A percentile compares a stretch with the other conserved stretches of the same genome.
phyloP scores from a whole-genome alignment of 2,888 invertebrate genomes.

The Philonicus albiceps region DNA sequence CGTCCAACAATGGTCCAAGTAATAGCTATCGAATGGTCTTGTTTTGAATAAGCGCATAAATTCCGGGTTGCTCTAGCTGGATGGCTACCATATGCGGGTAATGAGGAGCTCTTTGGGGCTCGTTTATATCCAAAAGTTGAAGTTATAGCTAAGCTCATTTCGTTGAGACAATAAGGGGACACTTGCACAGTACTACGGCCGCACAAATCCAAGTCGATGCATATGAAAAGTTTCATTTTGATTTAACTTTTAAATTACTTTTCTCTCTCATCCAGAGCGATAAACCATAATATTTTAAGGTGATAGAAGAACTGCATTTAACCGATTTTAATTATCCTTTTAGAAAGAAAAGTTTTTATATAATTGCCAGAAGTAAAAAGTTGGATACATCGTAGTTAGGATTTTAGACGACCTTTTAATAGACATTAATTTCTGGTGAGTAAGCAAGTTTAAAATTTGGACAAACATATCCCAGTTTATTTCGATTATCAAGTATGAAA shows the following conservation, averaged over 20 bases:
- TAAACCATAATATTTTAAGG: not conserved
- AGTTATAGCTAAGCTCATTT: not conserved
- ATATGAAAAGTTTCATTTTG: not conserved
- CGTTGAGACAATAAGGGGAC: not conserved
- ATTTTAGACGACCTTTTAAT: not conserved
- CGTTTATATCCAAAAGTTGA: not conserved
- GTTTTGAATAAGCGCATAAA: not conserved
- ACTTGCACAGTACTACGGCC: not conserved
- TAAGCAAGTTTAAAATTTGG: not conserved
- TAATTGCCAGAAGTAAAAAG: not conserved
- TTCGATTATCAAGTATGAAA: not conserved
- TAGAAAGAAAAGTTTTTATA: not conserved
- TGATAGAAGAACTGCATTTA: not conserved
- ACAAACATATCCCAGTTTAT: not conserved
- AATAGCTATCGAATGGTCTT: constrained; percentile 10
- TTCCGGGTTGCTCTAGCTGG: not conserved
- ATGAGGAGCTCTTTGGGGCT: not conserved
- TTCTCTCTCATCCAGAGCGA: not conserved
- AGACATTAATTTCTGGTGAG: not conserved
- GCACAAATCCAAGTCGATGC: not conserved
- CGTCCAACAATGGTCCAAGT: constrained; percentile 25
- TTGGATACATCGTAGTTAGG: not conserved
- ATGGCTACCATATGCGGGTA: not conserved
- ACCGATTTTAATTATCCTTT: not conserved
- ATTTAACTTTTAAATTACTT: not conserved